Evolutionary conservation across 2,797 vertebrate genomes (phyloP).

Genomic region (Bradypodion ventrale): DNA sequence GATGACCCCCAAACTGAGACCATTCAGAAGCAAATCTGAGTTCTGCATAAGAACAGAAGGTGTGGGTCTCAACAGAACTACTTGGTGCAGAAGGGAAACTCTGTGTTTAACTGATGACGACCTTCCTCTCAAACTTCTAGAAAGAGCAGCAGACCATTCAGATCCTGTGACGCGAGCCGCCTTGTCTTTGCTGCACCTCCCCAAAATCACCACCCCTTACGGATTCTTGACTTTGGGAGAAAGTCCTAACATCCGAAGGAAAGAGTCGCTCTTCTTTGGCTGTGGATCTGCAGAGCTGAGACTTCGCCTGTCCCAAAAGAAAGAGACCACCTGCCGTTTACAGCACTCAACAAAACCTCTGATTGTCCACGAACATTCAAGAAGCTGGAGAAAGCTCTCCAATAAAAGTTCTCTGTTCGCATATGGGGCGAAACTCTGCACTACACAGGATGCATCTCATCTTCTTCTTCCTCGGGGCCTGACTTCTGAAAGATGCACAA

Average conservation of each 20-base stretch:
- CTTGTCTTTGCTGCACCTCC: constrained; percentile 80
- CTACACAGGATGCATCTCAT: neutral
- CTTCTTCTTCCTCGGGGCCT: neutral
- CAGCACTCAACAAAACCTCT: constrained; percentile 38
- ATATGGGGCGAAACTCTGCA: constrained; percentile 36
- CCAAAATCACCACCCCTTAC: constrained; percentile 72
- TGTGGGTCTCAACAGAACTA: neutral
- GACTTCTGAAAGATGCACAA: constrained; percentile 5
- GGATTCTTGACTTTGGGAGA: constrained; percentile 82
- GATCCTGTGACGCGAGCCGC: constrained; percentile 79
- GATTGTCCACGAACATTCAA: neutral
- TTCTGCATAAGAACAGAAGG: constrained; percentile 38
- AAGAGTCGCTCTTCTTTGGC: constrained; percentile 83
- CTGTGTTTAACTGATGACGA: constrained; percentile 20
- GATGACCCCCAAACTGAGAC: constrained; percentile 34
- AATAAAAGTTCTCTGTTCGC: neutral
- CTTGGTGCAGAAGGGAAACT: constrained; percentile 34
- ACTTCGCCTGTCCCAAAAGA: constrained; percentile 50
- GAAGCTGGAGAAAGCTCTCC: neutral
- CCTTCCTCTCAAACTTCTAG: constrained; percentile 25
- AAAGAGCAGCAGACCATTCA: constrained; percentile 59
- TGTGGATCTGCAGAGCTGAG: constrained; percentile 46
- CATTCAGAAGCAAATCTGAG: constrained; percentile 59
- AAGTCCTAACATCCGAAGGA: constrained; percentile 82
- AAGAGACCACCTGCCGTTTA: constrained; percentile 5